Base-by-base conservation (phyloP, 1,140 invertebrate genomes). In the Orchestia grillus region DNA sequence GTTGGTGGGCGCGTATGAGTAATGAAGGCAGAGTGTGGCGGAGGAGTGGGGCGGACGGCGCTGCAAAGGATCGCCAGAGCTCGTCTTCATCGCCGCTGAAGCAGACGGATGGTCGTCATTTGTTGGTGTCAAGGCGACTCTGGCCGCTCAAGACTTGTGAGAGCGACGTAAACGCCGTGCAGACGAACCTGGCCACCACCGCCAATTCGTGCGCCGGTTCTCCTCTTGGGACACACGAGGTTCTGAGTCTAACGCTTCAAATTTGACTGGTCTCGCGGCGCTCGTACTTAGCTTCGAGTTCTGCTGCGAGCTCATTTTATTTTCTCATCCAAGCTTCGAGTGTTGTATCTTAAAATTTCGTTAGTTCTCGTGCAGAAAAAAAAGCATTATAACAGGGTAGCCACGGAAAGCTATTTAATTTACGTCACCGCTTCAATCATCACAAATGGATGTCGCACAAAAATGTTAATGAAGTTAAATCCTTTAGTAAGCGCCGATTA, bases 71-170 rank as follows among this genome's bases (percentile, higher is more conserved):
- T 44, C 43, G 92, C 43, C 92, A 44, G 92, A 36, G 92, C 88
- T 94, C 92, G 92, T 94, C 92, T 94, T 94, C 92, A 94, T 94
- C 92, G 92, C 92, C 44, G 92, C 43, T 94, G 92, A 94, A 94
- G 92, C 43, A 94, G 92, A 94, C 92, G 92, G 44, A 94, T 94
- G 92, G 44, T 44, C 43, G 92, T 47, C 92, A 94, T 94, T 94
- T 94, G 92, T 94, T 45, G 92, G 92, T 94, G 92, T 94, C 92
- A 94, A 42, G 40, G 43, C 43, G 92, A 45, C 92, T 94, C 92
- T 91, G 88, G 62, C 88, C 92, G 92, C 92, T 42, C 92, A 40
- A 47, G 92, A 44, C 88, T 90, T 90, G 43, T 44, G 88, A 77
- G 62, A 77, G 11, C 62, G 62, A 77, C 62, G 62, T 77, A 77